A percentile compares a stretch with the other conserved stretches of the same genome.
Conservation (phyloP, 2,113 vertebrate species). For the Carassius carassius region DNA sequence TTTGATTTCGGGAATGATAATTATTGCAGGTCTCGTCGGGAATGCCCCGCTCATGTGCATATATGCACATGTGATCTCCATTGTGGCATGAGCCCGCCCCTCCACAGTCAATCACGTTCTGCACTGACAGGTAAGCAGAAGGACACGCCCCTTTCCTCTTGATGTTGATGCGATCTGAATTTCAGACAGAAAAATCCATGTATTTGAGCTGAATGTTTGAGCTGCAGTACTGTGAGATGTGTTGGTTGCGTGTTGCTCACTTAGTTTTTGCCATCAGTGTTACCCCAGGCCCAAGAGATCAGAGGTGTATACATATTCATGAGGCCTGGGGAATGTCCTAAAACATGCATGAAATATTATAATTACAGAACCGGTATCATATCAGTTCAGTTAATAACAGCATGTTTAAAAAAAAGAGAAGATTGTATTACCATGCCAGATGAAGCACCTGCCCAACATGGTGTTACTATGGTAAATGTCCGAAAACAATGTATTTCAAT, state of each 20-base stretch:
- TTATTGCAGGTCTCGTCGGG: conserved; percentile 90
- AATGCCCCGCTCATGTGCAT: conserved; percentile 80
- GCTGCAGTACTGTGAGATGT: conserved; percentile 87
- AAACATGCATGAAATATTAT: no score
- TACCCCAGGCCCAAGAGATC: conserved; percentile 84
- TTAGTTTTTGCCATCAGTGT: conserved; percentile 75
- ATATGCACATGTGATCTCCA: conserved; percentile 78
- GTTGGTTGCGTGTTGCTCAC: conserved; percentile 85
- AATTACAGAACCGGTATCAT: no score
- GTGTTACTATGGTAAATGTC: no score
- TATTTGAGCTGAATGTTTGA: no score
- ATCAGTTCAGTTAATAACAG: no score
- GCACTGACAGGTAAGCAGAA: conserved; percentile 82
- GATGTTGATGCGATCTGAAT: conserved; percentile 76
- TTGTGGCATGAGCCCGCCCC: conserved; percentile 80
- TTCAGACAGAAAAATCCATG: no score
- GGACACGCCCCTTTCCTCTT: conserved; percentile 85
- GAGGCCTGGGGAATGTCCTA: conserved; percentile 70
- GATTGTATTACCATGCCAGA: no score
- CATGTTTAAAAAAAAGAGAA: no score
- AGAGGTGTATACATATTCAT: conserved; percentile 72
- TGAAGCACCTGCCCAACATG: no score
- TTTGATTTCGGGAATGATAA: conserved; percentile 85
- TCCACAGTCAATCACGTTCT: conserved; percentile 83
- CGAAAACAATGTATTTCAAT: no score